These are phyloP conservation scores for Agrochola litura DNA, from an alignment of 2,888 invertebrate species.

Conservation along the genomic window DNA sequence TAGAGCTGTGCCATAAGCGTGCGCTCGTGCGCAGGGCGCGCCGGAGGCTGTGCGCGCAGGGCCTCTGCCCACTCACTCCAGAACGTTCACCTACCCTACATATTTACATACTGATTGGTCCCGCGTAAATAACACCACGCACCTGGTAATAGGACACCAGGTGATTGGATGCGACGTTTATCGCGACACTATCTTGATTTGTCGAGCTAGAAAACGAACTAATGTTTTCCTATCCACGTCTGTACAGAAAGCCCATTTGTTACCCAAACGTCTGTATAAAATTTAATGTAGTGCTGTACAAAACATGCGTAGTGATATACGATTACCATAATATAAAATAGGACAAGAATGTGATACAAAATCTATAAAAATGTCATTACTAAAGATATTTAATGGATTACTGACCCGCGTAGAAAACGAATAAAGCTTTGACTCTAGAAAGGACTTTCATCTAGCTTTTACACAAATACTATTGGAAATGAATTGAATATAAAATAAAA, in stretches of 20 bases:
- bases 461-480: background rate
- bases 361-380: conserved; percentile 32
- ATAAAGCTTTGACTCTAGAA: background rate
- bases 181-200: conserved; percentile 86
- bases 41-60: conserved; percentile 82
- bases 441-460: background rate
- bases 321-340: conserved; percentile 47
- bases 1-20: conserved; percentile 73
- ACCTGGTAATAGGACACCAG: conserved; percentile 82
- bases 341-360: conserved; percentile 24
- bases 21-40: conserved; percentile 85
- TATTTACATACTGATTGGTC: conserved; percentile 89
- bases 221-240: conserved; percentile 76
- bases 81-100: conserved; percentile 88
- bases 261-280: conserved; percentile 80
- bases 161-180: conserved; percentile 83
- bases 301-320: conserved; percentile 54
- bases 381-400: conserved; percentile 24
- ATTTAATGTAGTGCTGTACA: conserved; percentile 69
- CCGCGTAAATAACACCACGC: conserved; percentile 83
- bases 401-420: background rate
- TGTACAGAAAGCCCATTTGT: conserved; percentile 78
- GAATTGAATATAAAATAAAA: conserved; percentile 1
- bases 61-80: conserved; percentile 85
- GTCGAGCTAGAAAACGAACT: conserved; percentile 76